Conservation (phyloP, 1,140 invertebrate species). For the Tachypleus tridentatus region DNA sequence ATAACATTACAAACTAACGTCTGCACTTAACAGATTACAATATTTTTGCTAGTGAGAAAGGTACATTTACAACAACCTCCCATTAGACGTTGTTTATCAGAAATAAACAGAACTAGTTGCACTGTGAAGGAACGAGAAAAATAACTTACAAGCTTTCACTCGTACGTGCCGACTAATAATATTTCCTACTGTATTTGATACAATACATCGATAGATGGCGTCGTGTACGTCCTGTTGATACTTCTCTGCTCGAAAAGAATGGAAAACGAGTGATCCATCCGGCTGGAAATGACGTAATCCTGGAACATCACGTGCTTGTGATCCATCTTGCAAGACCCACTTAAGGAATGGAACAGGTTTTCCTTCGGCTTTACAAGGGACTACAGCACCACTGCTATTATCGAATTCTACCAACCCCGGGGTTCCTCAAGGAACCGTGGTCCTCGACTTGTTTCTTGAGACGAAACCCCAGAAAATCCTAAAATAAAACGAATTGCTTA, state of each 20-base stretch:
- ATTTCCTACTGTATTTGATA: conserved; percentile 59
- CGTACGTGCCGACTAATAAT: conserved; percentile 67
- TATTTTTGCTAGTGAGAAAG: too few species aligned
- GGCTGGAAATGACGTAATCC: conserved; percentile 52
- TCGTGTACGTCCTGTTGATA: conserved; percentile 68
- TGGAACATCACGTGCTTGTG: conserved; percentile 47
- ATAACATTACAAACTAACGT: too few species aligned
- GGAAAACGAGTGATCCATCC: conserved; percentile 68
- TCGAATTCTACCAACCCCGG: conserved; percentile 83
- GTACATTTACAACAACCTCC: too few species aligned
- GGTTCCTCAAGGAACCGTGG: conserved; percentile 85
- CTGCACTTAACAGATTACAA: too few species aligned
- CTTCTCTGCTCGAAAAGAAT: conserved; percentile 81
- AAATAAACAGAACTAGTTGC: too few species aligned
- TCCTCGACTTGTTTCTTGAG: conserved; percentile 35
- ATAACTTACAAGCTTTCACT: conserved; percentile 59
- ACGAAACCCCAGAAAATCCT: too few species aligned
- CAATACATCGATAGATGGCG: conserved; percentile 47
- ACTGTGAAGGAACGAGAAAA: too few species aligned
- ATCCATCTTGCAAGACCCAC: conserved; percentile 49
- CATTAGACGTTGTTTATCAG: too few species aligned
- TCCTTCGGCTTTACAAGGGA: conserved; percentile 81
- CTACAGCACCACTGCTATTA: conserved; percentile 80
- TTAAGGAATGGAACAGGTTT: conserved; percentile 80
- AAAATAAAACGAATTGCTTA: too few species aligned